A percentile compares a stretch with the other conserved stretches of the same genome.
phyloP scores from a whole-genome alignment of 2,888 invertebrate species.

The Pteria penguin region DNA sequence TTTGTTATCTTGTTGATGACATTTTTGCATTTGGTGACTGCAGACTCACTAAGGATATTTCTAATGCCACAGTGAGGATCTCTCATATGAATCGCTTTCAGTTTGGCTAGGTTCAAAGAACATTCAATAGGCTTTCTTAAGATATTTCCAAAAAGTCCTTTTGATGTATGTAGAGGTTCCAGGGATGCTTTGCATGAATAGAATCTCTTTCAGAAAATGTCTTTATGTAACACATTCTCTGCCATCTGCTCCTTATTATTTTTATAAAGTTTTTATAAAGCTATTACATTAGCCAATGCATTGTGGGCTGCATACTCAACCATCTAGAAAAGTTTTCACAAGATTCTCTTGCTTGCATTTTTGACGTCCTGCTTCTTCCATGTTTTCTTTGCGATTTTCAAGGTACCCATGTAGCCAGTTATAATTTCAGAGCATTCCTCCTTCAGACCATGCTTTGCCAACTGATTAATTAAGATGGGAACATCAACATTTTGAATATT shows the following conservation, averaged over 20 bases:
- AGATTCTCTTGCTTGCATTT: neutral
- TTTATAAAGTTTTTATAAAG: neutral
- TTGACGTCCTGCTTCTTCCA: neutral
- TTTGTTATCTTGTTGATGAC: no score
- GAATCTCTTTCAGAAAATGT: neutral
- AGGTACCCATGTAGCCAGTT: neutral
- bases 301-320: neutral
- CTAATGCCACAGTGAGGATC: neutral
- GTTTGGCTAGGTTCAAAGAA: neutral
- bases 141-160: neutral
- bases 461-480: neutral
- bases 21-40: no score
- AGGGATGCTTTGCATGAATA: neutral
- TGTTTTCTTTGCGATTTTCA: constrained; percentile 1
- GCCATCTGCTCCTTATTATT: constrained; percentile 5
- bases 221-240: no score
- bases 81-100: neutral
- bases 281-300: neutral
- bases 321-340: neutral
- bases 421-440: neutral
- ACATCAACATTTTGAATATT: constrained; percentile 1
- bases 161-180: neutral
- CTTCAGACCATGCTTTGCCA: neutral
- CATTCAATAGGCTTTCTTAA: neutral
- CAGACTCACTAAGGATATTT: neutral